These are phyloP conservation scores for Callionymus lyra DNA, from an alignment of 2,113 vertebrate species.

Conservation along the genomic window DNA sequence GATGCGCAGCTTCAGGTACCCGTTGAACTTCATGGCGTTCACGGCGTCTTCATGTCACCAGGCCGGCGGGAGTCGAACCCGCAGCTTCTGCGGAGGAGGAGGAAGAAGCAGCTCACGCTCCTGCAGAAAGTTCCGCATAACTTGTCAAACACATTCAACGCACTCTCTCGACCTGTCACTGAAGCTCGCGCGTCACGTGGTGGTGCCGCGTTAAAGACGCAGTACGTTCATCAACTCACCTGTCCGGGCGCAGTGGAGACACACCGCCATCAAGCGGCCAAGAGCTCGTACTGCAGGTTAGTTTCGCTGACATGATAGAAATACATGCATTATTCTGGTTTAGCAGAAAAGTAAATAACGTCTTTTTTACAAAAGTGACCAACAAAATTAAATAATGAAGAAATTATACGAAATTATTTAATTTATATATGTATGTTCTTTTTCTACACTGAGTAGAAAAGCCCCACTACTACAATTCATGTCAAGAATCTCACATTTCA, in stretches of 20 bases:
- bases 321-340: not conserved
- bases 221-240: too few relatives aligned
- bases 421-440: too few relatives aligned
- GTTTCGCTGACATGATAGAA: not conserved
- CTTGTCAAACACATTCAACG: not conserved
- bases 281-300: not conserved
- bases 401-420: too few relatives aligned
- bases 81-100: slow-evolving; percentile 35
- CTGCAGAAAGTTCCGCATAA: slow-evolving; percentile 48
- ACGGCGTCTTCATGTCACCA: not conserved
- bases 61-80: not conserved
- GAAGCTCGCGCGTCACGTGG: slow-evolving; percentile 15
- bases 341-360: too few relatives aligned
- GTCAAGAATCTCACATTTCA: too few relatives aligned
- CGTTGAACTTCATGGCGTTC: slow-evolving; percentile 88
- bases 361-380: too few relatives aligned
- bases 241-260: too few relatives aligned
- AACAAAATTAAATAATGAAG: too few relatives aligned
- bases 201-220: too few relatives aligned
- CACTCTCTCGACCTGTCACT: slow-evolving; percentile 13
- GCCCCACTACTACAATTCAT: too few relatives aligned
- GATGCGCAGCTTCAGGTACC: slow-evolving; percentile 84
- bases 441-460: too few relatives aligned
- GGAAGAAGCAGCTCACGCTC: slow-evolving; percentile 19
- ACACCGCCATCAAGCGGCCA: slow-evolving; percentile 2